Base-by-base conservation (phyloP, 1,140 invertebrate genomes). In the Pseudomyrmex sp. region DNA sequence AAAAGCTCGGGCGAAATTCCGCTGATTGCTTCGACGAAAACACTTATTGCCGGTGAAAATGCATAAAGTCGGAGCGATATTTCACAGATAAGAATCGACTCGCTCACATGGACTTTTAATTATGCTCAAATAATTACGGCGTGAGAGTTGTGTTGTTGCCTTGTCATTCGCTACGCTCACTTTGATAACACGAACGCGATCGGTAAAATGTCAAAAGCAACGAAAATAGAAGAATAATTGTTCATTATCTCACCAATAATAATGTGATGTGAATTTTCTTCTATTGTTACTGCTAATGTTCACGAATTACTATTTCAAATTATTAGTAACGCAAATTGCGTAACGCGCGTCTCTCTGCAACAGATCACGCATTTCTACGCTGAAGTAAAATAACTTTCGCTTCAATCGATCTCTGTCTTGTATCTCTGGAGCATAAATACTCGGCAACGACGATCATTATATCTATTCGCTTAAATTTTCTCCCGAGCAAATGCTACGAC, bases 371-470 rank as follows among this genome's bases (percentile, higher is more conserved):
- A 59, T 18, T 13, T 58, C 59, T 56, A 76, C 54, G 52, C 66
- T n/a, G 80, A 69, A 73, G 82, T 83, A 86, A 87, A 86, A 82
- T 83, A 86, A 87, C 82, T 83, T 87, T 87, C 65, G 76, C 20
- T 20, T 10, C 20, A 48, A 54, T 12, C 10, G 44, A 48, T 70
- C 54, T 58, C 76, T 65, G 26, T 5, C 20, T 83, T 18, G 35
- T 52, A 61, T 52, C 35, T 46, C 35, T 26, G n/a, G 9, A 63
- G 20, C 50, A n/a, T 52, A 77, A 77, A 70, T 20, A 72, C 61
- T 65, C 70, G 26, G 10, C 75, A 13, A 23, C 23, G 58, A 76
- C 65, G 35, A 35, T 35, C 5, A 66, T 46, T 46, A 35, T 26
- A 48, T 65, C 66, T 63, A 23, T 75, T 73, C 66, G 72, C 82